Base-by-base conservation (phyloP, 2,797 vertebrate species). In the Cuculus canorus region DNA sequence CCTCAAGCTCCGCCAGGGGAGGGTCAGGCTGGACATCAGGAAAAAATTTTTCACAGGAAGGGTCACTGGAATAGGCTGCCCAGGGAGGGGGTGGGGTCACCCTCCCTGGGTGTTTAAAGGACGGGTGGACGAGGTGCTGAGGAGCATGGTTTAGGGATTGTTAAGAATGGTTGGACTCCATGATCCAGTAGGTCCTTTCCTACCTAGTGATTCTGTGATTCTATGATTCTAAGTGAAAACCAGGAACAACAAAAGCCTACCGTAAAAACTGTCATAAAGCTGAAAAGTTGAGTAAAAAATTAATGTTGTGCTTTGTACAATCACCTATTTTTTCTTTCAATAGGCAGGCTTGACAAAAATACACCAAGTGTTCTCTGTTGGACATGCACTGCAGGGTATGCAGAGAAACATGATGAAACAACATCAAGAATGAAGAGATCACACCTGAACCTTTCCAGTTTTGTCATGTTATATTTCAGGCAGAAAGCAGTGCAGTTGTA, bases 201-300 rank as follows among this genome's bases (percentile, higher is more conserved):
- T n/a, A n/a, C n/a, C n/a, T n/a, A n/a, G n/a, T n/a, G n/a, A n/a
- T n/a, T n/a, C n/a, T n/a, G n/a, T n/a, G n/a, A n/a, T n/a, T n/a
- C n/a, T n/a, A n/a, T n/a, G n/a, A n/a, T n/a, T n/a, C n/a, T n/a
- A n/a, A n/a, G 59, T 56, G 47, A 53, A 90, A 78, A 35, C 39
- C 86, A 64, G 61, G 23, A 77, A 54, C 33, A 41, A 50, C 3
- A 86, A 53, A 56, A 61, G 47, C 28, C 75, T 23, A 41, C 12
- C 73, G 37, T 13, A 45, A 82, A 69, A 78, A 32, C 33, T 11
- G 21, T 1, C 68, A 54, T 2, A 45, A 54, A 88, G 47, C 1
- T 0, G 24, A 19, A 53, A 73, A 80, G 48, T 28, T 0, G 0
- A 61, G 33, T 1, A 43, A 9, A 54, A 47, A 52, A 66, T 21